Base-by-base conservation (phyloP, 2,888 invertebrate species). In the Pristionchus fissidentatus region DNA sequence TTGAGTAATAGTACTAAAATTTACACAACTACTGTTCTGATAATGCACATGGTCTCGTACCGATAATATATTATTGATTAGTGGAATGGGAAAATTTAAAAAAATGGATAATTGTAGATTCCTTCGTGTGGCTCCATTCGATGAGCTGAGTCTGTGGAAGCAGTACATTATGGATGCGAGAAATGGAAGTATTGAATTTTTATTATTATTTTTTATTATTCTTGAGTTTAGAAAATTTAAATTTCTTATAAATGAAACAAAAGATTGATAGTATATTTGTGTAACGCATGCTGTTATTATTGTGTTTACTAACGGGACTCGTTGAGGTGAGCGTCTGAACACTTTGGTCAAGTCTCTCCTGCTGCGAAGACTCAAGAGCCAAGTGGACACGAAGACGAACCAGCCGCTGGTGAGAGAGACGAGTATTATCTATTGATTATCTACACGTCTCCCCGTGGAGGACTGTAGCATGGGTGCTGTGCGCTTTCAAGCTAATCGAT, bases 81-180 rank as follows among this genome's bases (percentile, higher is more conserved):
- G n/a, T n/a, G n/a, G n/a, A n/a, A n/a, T n/a, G n/a, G n/a, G n/a
- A n/a, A n/a, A n/a, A n/a, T n/a, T n/a, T n/a, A n/a, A n/a, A n/a
- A n/a, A 46, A 0, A 19, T 35, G 26, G 0, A 26, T 77, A 79
- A 79, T 80, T 75, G 78, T 83, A 93, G 97, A 93, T 98, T 97
- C 93, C 93, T 98, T 13, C 93, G 95, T 22, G 96, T 96, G 91
- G 94, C 95, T 10, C 98, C 98, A 0, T 97, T 98, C 93, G 96
- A 97, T 92, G 97, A 98, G 87, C 93, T 96, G 66, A 93, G 95
- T 94, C 95, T 96, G 86, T 98, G 97, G 97, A 97, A 96, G 93
- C 95, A 95, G 85, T 97, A 97, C 95, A 96, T 98, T 81, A 96
- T 96, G 90, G 86, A 85, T 15, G 84, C 85, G 70, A 86, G 60